These are phyloP conservation scores for Timandra comae DNA, from an alignment of 2,888 invertebrate species.

Conservation along the genomic window DNA sequence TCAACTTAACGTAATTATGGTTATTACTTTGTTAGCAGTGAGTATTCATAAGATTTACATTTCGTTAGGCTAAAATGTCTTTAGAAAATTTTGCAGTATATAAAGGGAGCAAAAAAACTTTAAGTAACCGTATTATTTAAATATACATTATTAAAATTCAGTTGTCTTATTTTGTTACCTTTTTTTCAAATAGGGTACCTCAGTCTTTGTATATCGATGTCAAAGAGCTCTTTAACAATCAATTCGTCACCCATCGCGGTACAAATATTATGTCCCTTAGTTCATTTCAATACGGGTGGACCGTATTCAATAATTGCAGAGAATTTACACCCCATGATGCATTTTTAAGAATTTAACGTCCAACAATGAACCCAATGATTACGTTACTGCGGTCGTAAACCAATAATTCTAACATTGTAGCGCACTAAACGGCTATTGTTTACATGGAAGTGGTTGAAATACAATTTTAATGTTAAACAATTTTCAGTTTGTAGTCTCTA, in stretches of 20 bases:
- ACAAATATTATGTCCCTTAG: constrained; percentile 65
- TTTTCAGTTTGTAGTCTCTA: constrained; percentile 17
- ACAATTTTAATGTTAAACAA: constrained; percentile 13
- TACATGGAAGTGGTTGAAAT: constrained; percentile 56
- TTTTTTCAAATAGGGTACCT: too few species aligned
- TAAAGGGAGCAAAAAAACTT: too few species aligned
- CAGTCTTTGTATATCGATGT: constrained; percentile 12
- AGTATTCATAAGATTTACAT: too few species aligned
- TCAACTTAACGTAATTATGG: constrained; percentile 5
- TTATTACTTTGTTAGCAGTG: too few species aligned
- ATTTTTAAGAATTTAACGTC: constrained; percentile 50
- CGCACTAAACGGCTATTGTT: constrained; percentile 57
- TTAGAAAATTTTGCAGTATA: too few species aligned
- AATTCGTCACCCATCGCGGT: constrained; percentile 63
- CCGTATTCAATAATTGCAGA: constrained; percentile 42
- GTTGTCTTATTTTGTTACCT: too few species aligned
- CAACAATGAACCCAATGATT: constrained; percentile 62
- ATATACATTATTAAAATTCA: too few species aligned
- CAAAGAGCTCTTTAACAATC: constrained; percentile 34
- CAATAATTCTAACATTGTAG: constrained; percentile 59
- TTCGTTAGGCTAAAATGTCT: too few species aligned
- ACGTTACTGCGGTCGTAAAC: constrained; percentile 57
- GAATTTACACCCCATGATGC: constrained; percentile 52
- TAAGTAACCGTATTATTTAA: too few species aligned
- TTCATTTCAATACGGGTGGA: constrained; percentile 30